Percentiles rank a stretch among this genome's conserved stretches.
phyloP scores from a whole-genome alignment of 2,888 invertebrate genomes.

The Ischnus inquisitorius region DNA sequence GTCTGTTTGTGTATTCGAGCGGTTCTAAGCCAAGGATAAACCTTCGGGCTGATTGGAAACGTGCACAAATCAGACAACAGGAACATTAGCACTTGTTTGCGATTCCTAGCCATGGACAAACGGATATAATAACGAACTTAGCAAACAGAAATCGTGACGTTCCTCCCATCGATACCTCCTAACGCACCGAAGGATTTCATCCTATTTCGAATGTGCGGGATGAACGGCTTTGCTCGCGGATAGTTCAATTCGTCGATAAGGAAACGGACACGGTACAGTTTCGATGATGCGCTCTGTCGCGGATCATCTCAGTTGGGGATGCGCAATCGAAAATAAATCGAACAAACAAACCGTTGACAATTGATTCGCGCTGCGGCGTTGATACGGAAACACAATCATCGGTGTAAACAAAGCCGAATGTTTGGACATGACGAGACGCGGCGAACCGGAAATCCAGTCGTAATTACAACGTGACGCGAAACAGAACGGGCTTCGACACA shows the following conservation, averaged over 20 bases:
- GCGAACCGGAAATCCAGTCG: too few species aligned
- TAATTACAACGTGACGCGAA: too few species aligned
- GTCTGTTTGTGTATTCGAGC: conserved; percentile 34
- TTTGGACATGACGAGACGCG: too few species aligned
- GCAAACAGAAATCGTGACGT: conserved; percentile 57
- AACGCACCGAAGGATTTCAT: neutral
- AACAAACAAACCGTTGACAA: neutral
- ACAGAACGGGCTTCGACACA: too few species aligned
- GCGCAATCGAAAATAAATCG: neutral
- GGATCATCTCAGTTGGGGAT: neutral
- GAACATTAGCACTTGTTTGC: conserved; percentile 60
- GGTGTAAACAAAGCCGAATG: too few species aligned
- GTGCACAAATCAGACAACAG: conserved; percentile 68
- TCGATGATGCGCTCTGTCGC: neutral
- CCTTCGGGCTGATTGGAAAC: conserved; percentile 73
- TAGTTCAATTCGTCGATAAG: neutral
- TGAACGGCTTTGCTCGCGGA: neutral
- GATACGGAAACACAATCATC: too few species aligned
- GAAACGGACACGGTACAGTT: neutral
- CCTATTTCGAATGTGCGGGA: neutral
- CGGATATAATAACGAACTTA: conserved; percentile 55
- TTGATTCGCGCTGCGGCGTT: too few species aligned
- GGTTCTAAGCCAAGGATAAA: conserved; percentile 68
- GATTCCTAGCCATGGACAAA: conserved; percentile 51
- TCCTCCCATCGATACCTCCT: conserved; percentile 26